Percentiles rank a stretch among this genome's conserved stretches.
phyloP scores from a whole-genome alignment of 2,888 invertebrate species.

The Portevinia maculata region DNA sequence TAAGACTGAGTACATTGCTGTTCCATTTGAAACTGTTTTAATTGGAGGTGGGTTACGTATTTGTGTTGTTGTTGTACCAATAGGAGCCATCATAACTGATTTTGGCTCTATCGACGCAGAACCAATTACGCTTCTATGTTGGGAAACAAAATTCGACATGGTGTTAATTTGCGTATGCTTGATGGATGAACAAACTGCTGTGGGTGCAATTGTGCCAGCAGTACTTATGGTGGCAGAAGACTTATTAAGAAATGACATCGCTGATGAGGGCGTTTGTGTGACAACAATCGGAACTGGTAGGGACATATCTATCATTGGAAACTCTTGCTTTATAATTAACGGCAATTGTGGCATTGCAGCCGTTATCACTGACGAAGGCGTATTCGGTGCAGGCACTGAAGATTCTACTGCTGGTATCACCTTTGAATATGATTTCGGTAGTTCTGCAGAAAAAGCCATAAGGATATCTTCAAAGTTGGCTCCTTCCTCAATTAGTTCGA shows the following conservation, averaged over 20 bases:
- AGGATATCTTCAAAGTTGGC: constrained; percentile 90
- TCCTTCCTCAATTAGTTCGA: constrained; percentile 91
- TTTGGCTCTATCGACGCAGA: constrained; percentile 31
- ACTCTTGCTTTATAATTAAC: constrained; percentile 62
- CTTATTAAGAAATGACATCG: constrained; percentile 53
- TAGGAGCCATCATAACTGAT: constrained; percentile 36
- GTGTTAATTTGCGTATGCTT: constrained; percentile 35
- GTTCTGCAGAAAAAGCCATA: constrained; percentile 87
- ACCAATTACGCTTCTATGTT: constrained; percentile 47
- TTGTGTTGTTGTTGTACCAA: constrained; percentile 67
- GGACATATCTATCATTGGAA: constrained; percentile 59
- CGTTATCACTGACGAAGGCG: constrained; percentile 13
- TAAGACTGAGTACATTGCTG: constrained; percentile 90
- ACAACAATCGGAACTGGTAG: constrained; percentile 34
- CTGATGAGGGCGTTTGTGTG: constrained; percentile 24
- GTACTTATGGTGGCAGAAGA: constrained; percentile 48
- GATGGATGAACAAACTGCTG: constrained; percentile 37
- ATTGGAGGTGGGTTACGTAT: constrained; percentile 78
- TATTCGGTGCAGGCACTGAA: constrained; percentile 77
- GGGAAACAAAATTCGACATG: constrained; percentile 38
- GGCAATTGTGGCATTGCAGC: constrained; percentile 47
- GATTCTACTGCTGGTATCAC: constrained; percentile 88
- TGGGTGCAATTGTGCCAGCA: constrained; percentile 57
- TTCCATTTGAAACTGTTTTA: constrained; percentile 84
- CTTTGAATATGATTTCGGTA: constrained; percentile 88